Evolutionary conservation across 35 echinoderm and acorn worm species (phyloP).

Genomic region (Holothuria glaberrima): DNA sequence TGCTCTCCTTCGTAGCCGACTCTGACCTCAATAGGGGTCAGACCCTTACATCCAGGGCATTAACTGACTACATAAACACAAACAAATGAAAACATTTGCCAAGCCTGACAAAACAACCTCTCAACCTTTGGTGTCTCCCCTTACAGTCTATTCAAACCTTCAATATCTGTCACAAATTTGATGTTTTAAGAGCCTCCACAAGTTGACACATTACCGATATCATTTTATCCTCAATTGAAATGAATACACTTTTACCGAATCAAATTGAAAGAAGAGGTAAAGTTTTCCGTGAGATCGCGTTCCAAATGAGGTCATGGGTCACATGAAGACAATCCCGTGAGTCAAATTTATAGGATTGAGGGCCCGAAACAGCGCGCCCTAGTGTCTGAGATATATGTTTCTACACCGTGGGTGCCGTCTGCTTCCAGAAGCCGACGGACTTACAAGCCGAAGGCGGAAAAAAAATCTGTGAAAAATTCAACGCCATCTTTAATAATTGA

Average conservation of each 20-base stretch:
- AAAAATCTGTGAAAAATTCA: too few species aligned
- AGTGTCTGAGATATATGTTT: constrained; percentile 11
- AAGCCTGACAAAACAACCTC: constrained; percentile 64
- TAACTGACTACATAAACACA: constrained; percentile 56
- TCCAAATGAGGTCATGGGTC: constrained; percentile 30
- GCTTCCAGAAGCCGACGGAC: not conserved
- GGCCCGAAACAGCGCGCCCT: constrained; percentile 2
- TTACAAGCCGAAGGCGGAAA: too few species aligned
- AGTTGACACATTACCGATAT: constrained; percentile 46
- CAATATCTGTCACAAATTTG: constrained; percentile 55
- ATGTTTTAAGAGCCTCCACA: constrained; percentile 42
- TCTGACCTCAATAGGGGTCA: too few species aligned
- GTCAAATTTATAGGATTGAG: constrained; percentile 31
- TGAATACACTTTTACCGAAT: not conserved
- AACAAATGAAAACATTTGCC: constrained; percentile 56
- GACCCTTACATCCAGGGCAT: constrained; percentile 20
- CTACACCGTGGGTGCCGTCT: constrained; percentile 39
- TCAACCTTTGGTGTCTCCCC: constrained; percentile 15
- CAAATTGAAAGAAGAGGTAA: too few species aligned
- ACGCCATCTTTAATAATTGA: too few species aligned
- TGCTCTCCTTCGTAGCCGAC: too few species aligned
- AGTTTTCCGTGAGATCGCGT: not conserved
- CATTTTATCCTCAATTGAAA: not conserved
- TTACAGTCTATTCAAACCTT: constrained; percentile 37
- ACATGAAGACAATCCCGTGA: constrained; percentile 22